Percentiles rank a stretch among this genome's conserved stretches.
These are phyloP conservation scores for Pyrocoelia pectoralis DNA, from an alignment of 2,888 invertebrate genomes.

Conservation along the genomic window DNA sequence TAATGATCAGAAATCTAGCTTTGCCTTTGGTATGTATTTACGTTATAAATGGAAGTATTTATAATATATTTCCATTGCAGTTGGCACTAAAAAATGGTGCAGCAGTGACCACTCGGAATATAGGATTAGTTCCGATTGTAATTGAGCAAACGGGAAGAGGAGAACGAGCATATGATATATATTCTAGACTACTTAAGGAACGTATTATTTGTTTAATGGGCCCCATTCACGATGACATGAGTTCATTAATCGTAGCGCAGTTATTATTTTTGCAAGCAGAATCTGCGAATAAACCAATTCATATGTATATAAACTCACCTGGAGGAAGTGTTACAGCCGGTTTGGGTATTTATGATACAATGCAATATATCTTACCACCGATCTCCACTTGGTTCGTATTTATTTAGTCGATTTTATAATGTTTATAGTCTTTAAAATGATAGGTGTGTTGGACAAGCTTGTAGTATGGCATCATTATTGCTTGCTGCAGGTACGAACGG, in stretches of 20 bases:
- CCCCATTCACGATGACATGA: slow-evolving; percentile 89
- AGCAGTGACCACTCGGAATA: not conserved
- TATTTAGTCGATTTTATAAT: no score
- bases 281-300: slow-evolving; percentile 95
- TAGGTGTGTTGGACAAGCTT: slow-evolving; percentile 90
- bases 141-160: slow-evolving; percentile 98
- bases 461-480: slow-evolving; percentile 96
- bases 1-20: not conserved
- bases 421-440: no score
- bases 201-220: slow-evolving; percentile 99
- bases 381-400: slow-evolving; percentile 85
- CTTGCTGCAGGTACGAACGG: slow-evolving; percentile 90
- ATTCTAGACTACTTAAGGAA: slow-evolving; percentile 94
- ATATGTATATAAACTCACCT: slow-evolving; percentile 95
- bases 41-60: not conserved
- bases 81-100: not conserved
- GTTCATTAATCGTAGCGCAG: slow-evolving; percentile 95
- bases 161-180: slow-evolving; percentile 98
- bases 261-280: slow-evolving; percentile 92
- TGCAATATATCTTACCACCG: slow-evolving; percentile 98
- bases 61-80: not conserved
- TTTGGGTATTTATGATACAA: slow-evolving; percentile 98
- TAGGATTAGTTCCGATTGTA: slow-evolving; percentile 81
- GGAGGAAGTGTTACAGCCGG: slow-evolving; percentile 98
- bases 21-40: not conserved